These are phyloP conservation scores for Metaphire vulgaris DNA, from an alignment of 1,140 invertebrate species.

Conservation along the genomic window DNA sequence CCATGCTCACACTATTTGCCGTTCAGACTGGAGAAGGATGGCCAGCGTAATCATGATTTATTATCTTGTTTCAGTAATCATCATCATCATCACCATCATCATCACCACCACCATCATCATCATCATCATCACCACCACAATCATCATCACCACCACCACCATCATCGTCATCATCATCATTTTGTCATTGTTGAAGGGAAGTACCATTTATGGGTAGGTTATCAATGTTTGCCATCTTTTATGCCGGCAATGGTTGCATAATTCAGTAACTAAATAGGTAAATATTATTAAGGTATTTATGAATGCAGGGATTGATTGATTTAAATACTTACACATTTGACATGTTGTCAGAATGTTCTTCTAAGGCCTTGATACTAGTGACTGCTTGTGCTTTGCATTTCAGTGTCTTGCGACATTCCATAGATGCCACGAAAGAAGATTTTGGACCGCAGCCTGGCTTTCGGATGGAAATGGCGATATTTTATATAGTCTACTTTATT, in stretches of 20 bases:
- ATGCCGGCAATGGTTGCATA: no score
- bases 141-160: not conserved
- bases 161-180: no score
- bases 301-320: no score
- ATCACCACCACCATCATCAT: not conserved
- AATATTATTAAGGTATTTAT: no score
- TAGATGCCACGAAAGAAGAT: slow-evolving; percentile 94
- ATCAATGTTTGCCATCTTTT: no score
- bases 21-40: slow-evolving; percentile 87
- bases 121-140: slow-evolving; percentile 9
- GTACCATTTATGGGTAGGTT: no score
- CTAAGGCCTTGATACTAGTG: no score
- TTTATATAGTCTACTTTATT: slow-evolving; percentile 99
- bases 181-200: no score
- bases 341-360: no score
- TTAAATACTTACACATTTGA: no score
- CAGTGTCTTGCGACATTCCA: slow-evolving; percentile 77
- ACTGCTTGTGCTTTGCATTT: not conserved
- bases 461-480: slow-evolving; percentile 96
- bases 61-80: not conserved
- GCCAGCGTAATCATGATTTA: not conserved
- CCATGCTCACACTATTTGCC: slow-evolving; percentile 97
- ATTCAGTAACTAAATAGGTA: no score
- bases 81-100: not conserved
- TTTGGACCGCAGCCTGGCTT: slow-evolving; percentile 89